phyloP scores from a whole-genome alignment of 2,797 vertebrate genomes.

The Eulemur coronatus region DNA sequence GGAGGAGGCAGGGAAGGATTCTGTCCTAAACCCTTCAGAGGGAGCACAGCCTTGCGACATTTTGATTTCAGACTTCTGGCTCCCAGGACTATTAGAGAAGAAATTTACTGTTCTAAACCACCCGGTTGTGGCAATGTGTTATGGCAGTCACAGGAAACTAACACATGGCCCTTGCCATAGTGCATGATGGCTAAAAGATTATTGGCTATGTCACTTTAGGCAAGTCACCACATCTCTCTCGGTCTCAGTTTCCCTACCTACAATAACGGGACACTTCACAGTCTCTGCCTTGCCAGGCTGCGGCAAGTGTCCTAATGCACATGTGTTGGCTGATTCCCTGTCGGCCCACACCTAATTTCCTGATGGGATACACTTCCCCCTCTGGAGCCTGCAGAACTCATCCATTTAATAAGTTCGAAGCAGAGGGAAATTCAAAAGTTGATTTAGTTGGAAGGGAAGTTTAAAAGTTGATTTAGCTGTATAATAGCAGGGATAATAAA shows the following conservation, averaged over 20 bases:
- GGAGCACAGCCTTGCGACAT: neutral
- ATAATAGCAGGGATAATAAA: neutral
- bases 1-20: neutral
- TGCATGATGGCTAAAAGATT: neutral
- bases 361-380: neutral
- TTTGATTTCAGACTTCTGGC: neutral
- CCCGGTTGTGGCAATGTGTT: neutral
- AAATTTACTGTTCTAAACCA: neutral
- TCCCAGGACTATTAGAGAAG: neutral
- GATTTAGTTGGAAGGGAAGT: neutral
- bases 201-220: neutral
- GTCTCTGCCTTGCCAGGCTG: neutral
- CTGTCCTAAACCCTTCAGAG: too few relatives aligned
- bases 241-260: neutral
- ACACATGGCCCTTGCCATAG: neutral
- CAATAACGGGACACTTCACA: neutral
- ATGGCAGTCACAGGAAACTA: neutral
- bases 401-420: neutral
- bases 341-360: neutral
- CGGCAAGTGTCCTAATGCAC: neutral
- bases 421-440: neutral
- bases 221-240: neutral
- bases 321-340: neutral
- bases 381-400: neutral
- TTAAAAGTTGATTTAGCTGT: neutral